These are phyloP conservation scores for Accipiter cooperii DNA, from an alignment of 2,113 vertebrate species.

Conservation along the genomic window DNA sequence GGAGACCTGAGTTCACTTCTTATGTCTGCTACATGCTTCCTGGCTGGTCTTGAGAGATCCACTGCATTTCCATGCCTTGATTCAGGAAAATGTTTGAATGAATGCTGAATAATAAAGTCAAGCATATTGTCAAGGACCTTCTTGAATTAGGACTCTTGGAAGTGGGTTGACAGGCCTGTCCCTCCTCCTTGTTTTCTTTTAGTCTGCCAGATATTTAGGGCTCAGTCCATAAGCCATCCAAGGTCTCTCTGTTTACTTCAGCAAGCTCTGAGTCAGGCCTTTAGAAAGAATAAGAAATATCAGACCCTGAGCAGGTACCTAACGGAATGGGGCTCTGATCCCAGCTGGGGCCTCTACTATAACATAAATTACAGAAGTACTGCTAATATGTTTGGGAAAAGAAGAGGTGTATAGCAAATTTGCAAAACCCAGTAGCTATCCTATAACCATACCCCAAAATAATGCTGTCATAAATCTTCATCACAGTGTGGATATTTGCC, in stretches of 20 bases:
- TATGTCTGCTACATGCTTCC: neutral
- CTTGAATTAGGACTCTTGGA: neutral
- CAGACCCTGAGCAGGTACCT: neutral
- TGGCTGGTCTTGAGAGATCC: neutral
- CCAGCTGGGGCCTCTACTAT: neutral
- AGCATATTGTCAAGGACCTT: neutral
- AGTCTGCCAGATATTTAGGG: neutral
- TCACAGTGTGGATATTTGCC: conserved; percentile 40
- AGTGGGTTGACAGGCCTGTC: neutral
- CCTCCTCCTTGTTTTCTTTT: neutral
- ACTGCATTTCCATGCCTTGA: neutral
- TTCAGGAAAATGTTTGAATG: neutral
- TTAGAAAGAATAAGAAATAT: neutral
- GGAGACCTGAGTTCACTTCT: neutral
- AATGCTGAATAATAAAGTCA: neutral
- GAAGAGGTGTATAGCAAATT: neutral
- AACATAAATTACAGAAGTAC: neutral
- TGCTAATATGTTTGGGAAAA: neutral
- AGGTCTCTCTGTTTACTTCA: neutral
- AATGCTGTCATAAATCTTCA: conserved; percentile 21
- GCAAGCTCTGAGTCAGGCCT: neutral
- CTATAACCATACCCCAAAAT: conserved; percentile 1
- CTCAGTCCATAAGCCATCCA: neutral
- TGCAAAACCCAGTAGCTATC: neutral
- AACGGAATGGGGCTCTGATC: neutral